Base-by-base conservation (phyloP, 2,113 vertebrate species). In the Ploceus nigricollis region DNA sequence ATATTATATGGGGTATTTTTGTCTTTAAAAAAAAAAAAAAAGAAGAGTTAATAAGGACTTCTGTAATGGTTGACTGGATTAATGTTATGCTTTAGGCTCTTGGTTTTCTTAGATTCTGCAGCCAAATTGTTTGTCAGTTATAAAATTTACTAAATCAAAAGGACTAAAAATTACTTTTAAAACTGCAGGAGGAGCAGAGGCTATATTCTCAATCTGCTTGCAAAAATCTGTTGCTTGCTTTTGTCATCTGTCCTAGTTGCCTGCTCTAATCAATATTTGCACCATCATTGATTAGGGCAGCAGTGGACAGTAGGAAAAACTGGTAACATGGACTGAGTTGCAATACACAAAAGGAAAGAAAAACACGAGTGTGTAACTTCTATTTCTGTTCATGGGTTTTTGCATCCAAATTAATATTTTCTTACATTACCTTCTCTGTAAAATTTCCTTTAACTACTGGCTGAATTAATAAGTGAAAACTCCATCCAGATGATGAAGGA, bases 101-200 rank as follows among this genome's bases (percentile, higher is more conserved):
- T 58, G 51, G 39, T 56, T 96, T 96, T 83, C 72, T 93, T 63
- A 68, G 58, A 51, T 84, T 92, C 79, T 94, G 31, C n/a, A 82
- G 80, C 37, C 35, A 88, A 96, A 77, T 85, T 65, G 30, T 94
- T 94, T 68, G 68, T 73, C 65, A 73, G 60, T 75, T 93, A 66
- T 61, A 64, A 68, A 93, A 94, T 82, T 73, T 87, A 71, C 42
- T 90, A 28, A 56, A 73, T 83, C 31, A 81, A 72, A 87, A 64
- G 31, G 31, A 72, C 31, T 84, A 42, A 77, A 94, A 82, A 77
- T 76, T 1, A 37, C 21, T 31, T 79, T 68, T 68, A 42, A 92
- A 84, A 56, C 27, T 66, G 12, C 31, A 75, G 31, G 45, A 63
- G n/a, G 3, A 92, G 9, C 33, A 65, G 11, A 64, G 42, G 16